A percentile compares a stretch with the other conserved stretches of the same genome.
Evolutionary conservation across 2,797 vertebrate genomes (phyloP).

Genomic region (Pitangus sulphuratus): DNA sequence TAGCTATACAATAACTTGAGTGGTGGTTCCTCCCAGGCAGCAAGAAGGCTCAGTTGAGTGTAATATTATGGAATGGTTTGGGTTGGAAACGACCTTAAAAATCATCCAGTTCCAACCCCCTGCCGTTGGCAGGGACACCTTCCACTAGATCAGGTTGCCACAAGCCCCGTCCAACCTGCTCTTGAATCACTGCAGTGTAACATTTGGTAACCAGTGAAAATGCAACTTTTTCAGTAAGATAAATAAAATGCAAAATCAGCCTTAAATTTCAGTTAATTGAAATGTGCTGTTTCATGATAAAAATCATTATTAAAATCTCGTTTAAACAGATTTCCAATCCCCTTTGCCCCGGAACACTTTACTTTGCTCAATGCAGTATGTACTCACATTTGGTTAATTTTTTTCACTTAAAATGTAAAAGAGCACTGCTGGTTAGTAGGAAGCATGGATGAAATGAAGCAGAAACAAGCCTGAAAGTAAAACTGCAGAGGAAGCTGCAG

Average conservation of each 20-base stretch:
- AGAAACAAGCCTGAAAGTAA: background rate
- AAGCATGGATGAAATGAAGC: background rate
- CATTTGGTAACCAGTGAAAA: background rate
- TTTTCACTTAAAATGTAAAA: background rate
- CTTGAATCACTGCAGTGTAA: background rate
- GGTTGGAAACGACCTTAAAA: background rate
- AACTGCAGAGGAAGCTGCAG: background rate
- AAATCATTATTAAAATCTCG: background rate
- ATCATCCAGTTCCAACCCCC: background rate
- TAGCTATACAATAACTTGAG: background rate
- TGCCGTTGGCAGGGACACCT: background rate
- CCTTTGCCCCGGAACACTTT: background rate
- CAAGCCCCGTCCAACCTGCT: rapidly evolving
- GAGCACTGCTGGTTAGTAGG: rapidly evolving
- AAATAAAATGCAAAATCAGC: background rate
- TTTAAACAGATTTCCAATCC: background rate
- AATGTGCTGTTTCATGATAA: background rate
- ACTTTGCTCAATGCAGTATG: background rate
- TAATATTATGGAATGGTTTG: background rate
- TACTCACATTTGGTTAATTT: background rate
- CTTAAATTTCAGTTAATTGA: background rate
- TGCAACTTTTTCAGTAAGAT: background rate
- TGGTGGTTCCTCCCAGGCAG: background rate
- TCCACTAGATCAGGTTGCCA: background rate
- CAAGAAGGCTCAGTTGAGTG: background rate